Conservation (phyloP, 2,113 vertebrate species). For the Electrona antarctica region DNA sequence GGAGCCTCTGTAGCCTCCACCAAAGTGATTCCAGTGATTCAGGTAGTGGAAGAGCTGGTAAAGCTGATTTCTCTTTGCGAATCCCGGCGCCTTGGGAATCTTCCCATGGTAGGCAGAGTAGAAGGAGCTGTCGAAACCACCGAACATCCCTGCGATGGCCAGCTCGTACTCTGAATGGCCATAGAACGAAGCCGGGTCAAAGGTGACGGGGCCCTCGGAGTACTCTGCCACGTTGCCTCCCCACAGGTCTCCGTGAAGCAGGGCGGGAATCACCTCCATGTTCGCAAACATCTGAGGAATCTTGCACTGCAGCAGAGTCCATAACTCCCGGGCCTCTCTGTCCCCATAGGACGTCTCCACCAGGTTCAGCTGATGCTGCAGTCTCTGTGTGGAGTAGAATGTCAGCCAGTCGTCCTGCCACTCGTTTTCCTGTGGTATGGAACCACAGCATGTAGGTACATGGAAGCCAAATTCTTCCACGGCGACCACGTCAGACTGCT, state of each 20-base stretch:
- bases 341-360: constrained; percentile 88
- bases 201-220: constrained; percentile 84
- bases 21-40: constrained; percentile 98
- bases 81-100: constrained; percentile 87
- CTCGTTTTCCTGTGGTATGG: constrained; percentile 90
- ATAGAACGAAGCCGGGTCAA: constrained; percentile 91
- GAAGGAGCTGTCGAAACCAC: constrained; percentile 86
- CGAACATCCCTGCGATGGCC: constrained; percentile 89
- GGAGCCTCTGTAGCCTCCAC: constrained; percentile 84
- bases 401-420: constrained; percentile 93
- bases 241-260: constrained; percentile 97
- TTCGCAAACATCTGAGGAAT: constrained; percentile 86
- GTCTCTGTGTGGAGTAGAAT: constrained; percentile 87
- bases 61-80: constrained; percentile 85
- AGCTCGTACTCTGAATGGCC: constrained; percentile 92
- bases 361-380: constrained; percentile 89
- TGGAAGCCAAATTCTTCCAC: constrained; percentile 88
- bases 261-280: constrained; percentile 83
- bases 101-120: constrained; percentile 89
- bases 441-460: constrained; percentile 88
- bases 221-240: constrained; percentile 88
- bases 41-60: constrained; percentile 94
- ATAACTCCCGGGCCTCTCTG: constrained; percentile 88
- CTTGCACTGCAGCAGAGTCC: constrained; percentile 92
- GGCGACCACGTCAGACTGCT: constrained; percentile 61